Conservation (phyloP, 2,113 vertebrate species). For the Turnix velox region DNA sequence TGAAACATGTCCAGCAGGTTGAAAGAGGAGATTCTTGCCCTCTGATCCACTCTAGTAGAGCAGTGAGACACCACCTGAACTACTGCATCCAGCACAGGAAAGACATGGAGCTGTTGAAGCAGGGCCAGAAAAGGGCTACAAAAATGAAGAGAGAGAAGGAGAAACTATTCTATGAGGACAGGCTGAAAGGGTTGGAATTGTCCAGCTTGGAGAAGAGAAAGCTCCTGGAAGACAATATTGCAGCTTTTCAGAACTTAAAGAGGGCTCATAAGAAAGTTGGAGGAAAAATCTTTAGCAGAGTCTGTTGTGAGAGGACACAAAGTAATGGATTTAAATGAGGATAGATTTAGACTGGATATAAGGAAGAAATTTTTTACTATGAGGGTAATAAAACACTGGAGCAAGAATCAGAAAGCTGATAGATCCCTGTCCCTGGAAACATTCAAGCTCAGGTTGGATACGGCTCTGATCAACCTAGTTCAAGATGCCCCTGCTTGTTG, state of each 20-base stretch:
- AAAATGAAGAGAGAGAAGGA: background rate
- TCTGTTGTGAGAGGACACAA: background rate
- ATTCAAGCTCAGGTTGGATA: background rate
- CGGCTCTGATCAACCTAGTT: background rate
- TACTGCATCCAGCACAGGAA: background rate
- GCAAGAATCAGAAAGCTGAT: background rate
- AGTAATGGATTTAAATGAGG: background rate
- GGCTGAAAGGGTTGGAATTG: background rate
- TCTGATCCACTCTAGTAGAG: background rate
- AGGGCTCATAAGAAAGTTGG: background rate
- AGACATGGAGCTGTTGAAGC: background rate
- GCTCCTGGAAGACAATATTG: background rate
- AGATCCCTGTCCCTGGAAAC: background rate
- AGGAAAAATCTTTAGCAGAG: background rate
- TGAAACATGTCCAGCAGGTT: accelerated
- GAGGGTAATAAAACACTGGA: background rate
- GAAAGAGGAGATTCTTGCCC: background rate
- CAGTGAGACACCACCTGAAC: background rate
- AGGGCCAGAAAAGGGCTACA: background rate
- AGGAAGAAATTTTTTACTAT: background rate
- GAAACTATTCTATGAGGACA: background rate
- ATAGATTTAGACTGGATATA: background rate
- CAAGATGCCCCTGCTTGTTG: background rate
- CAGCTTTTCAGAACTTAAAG: background rate
- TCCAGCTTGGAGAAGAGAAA: background rate